Percentiles rank a stretch among this genome's conserved stretches.
These are phyloP conservation scores for Syncerus caffer DNA, from an alignment of 2,797 vertebrate genomes.

Conservation along the genomic window DNA sequence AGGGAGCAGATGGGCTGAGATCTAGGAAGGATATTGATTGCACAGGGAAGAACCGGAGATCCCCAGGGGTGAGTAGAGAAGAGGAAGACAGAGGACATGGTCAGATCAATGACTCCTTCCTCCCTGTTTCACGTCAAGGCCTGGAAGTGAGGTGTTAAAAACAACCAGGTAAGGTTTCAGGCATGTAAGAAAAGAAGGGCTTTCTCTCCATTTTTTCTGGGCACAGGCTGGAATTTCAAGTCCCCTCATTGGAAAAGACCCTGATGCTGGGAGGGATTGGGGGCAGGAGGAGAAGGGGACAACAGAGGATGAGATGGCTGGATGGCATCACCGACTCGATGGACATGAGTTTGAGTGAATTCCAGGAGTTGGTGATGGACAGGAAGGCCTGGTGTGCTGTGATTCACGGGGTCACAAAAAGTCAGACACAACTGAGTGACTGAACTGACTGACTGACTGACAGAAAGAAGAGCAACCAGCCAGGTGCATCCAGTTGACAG, in stretches of 20 bases:
- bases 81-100: background rate
- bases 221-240: background rate
- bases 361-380: too few species aligned
- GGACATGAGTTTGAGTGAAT: too few species aligned
- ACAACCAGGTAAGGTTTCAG: background rate
- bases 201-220: background rate
- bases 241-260: background rate
- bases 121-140: background rate
- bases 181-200: background rate
- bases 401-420: too few species aligned
- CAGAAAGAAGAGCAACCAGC: background rate
- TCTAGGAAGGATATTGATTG: background rate
- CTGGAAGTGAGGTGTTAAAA: background rate
- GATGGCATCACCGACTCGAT: too few species aligned
- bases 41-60: background rate
- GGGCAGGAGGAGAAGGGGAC: too few species aligned
- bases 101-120: background rate
- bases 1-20: background rate
- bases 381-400: accelerated
- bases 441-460: too few species aligned
- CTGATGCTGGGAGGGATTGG: too few species aligned
- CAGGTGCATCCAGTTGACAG: background rate
- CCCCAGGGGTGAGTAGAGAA: background rate
- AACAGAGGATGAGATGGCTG: too few species aligned
- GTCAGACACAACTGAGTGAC: accelerated